A percentile compares a stretch with the other conserved stretches of the same genome.
Evolutionary conservation across 2,888 invertebrate species (phyloP).

Genomic region (Coleophora flavipennella): DNA sequence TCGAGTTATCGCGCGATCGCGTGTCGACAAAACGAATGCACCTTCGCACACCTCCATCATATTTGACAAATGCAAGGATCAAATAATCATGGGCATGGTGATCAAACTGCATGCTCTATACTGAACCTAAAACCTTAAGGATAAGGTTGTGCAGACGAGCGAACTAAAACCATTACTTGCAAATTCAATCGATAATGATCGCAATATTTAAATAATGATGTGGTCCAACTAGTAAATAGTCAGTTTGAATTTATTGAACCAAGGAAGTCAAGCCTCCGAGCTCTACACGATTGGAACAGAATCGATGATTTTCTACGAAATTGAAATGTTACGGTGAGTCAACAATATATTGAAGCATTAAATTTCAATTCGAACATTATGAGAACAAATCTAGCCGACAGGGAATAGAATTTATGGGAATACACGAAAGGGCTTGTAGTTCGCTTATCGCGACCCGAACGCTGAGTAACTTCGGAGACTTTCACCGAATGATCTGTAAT

Average conservation of each 20-base stretch:
- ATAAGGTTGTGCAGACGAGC: constrained; percentile 24
- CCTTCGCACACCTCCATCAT: constrained; percentile 49
- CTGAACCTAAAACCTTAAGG: constrained; percentile 11
- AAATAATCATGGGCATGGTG: constrained; percentile 29
- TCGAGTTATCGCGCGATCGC: constrained; percentile 49
- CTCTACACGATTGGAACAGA: constrained; percentile 20
- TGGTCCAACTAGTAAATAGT: constrained; percentile 28
- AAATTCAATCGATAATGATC: constrained; percentile 33
- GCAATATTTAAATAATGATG: constrained; percentile 37
- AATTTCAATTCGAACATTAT: constrained; percentile 47
- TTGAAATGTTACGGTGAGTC: constrained; percentile 47
- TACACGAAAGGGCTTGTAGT: constrained; percentile 45
- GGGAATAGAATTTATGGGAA: constrained; percentile 47
- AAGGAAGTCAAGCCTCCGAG: constrained; percentile 25
- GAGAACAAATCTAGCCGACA: constrained; percentile 44
- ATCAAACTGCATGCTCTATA: no score
- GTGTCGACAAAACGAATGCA: constrained; percentile 59
- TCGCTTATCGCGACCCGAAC: constrained; percentile 36
- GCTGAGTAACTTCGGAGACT: constrained; percentile 36
- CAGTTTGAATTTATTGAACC: constrained; percentile 22
- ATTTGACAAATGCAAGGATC: constrained; percentile 53
- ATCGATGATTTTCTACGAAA: constrained; percentile 39
- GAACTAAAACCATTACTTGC: constrained; percentile 15
- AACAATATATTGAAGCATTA: constrained; percentile 44
- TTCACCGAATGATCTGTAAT: constrained; percentile 32